Evolutionary conservation across 1,140 invertebrate species (phyloP), one percentile per base, ranked within the genome.

Genomic region (Pteromalus puparum): DNA sequence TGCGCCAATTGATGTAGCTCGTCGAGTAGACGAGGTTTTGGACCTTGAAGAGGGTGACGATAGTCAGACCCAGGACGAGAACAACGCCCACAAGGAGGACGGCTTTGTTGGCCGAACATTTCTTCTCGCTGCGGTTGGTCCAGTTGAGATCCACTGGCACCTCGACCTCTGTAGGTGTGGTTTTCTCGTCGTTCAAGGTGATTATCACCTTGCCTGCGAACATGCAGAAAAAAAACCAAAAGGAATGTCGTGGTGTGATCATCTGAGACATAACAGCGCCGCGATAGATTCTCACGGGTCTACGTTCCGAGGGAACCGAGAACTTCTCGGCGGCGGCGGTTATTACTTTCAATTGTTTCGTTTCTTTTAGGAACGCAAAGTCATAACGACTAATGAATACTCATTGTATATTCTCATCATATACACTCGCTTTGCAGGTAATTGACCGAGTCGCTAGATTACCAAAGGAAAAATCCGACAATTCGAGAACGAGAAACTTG

Each of bases 171-270:
- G 81, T 83, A 13, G 85, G 85, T 18, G 72, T 21, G 24, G 79
- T 77, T 85, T 85, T 85, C 77, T 86, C 85, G 28, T 85, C 84
- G 67, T 86, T 86, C 82, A 86, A 86, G 81, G 85, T 86, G 74
- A 86, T 86, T 68, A 86, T 83, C 26, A 86, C 85, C 85, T 86
- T 86, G 77, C 85, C 85, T 86, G 85, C 4, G 53, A 61, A 61
- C 53, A 61, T 21, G 53, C 21, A 61, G 6, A 61, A 61, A 61
- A 80, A 68, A 73, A 78, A 73, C 30, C 30, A 83, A 78, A 67
- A 83, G 46, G 53, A 80, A 67, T 81, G n/a, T 42, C 79, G 61
- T 85, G 73, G 70, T 85, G 42, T 85, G 79, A 81, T 85, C 72
- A 85, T 85, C 84, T 81, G 78, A 61, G 78, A 76, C 78, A 48